These are phyloP conservation scores for Aix galericulata DNA, from an alignment of 2,113 vertebrate species.

Conservation along the genomic window DNA sequence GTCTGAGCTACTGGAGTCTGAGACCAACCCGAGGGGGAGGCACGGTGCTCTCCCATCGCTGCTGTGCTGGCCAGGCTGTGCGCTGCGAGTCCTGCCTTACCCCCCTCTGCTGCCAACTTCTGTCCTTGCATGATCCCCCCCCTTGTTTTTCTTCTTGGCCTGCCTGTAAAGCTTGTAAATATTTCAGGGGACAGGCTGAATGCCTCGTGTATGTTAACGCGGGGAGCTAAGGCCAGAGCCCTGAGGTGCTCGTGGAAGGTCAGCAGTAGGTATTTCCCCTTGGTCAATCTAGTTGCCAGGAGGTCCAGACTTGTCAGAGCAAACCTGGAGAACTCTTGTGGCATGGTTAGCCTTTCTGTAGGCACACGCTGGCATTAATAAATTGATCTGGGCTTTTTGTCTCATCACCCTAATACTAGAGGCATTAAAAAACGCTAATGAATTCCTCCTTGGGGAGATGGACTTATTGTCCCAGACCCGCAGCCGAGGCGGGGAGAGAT, in stretches of 20 bases:
- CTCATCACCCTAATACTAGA: neutral
- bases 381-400: neutral
- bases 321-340: neutral
- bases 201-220: accelerated
- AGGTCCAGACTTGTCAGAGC: neutral
- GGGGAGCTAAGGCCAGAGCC: neutral
- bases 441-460: neutral
- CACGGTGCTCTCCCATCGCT: too few species aligned
- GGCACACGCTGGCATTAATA: neutral
- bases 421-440: neutral
- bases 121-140: neutral
- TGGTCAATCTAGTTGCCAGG: neutral
- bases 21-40: neutral
- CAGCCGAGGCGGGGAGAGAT: neutral
- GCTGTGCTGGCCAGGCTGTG: accelerated
- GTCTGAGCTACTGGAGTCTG: neutral
- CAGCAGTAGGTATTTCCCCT: neutral
- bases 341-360: neutral
- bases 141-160: accelerated
- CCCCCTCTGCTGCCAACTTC: neutral
- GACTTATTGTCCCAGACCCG: accelerated
- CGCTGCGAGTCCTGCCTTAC: neutral
- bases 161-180: neutral
- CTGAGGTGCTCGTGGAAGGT: neutral
- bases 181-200: neutral